Evolutionary conservation across 2,888 invertebrate genomes (phyloP), one percentile per base, ranked within the genome.

Genomic region (Drosophila acutilabella): DNA sequence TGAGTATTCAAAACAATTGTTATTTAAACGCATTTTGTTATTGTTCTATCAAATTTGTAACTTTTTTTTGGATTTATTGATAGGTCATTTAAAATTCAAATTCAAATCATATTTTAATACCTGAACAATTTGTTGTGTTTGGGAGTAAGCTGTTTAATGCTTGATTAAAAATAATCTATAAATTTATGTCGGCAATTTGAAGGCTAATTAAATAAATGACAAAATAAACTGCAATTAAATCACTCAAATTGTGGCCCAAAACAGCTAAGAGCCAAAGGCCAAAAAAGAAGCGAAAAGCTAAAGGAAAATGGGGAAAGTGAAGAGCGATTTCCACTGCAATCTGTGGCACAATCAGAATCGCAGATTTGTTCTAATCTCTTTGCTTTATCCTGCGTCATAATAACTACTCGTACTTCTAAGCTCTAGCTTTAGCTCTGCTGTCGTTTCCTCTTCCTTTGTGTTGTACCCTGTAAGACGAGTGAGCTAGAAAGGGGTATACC

Each of bases 361-460:
- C 71, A 72, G 75, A 81, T 87, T 75, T 73, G 60, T 62, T 44
- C 62, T 81, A 82, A 82, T 82, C 85, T 66, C 73, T 74, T 69
- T 68, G 88, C 81, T 76, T 82, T 64, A 74, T 77, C 74, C 81
- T 54, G 74, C 81, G 78, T 74, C 83, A 83, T 86, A 83, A 81
- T 83, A 86, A 74, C 81, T 80, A 83, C 83, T 66, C 50, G 61
- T 81, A 69, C 65, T 56, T 50, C 70, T 66, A 41, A 45, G 48
- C 58, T 58, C 20, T 41, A 47, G 26, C 57, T 54, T 47, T 45
- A 16, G 38, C 47, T 54, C 41, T 47, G 56, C 57, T 57, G 45
- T 53, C 42, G 57, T 64, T 60, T 47, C 57, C 38, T 45, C 44
- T 45, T 42, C 38, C 41, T 47, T 45, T 42, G n/a, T n/a, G 61